These are phyloP conservation scores for Calameuta idolon DNA, from an alignment of 2,888 invertebrate species.

Conservation along the genomic window DNA sequence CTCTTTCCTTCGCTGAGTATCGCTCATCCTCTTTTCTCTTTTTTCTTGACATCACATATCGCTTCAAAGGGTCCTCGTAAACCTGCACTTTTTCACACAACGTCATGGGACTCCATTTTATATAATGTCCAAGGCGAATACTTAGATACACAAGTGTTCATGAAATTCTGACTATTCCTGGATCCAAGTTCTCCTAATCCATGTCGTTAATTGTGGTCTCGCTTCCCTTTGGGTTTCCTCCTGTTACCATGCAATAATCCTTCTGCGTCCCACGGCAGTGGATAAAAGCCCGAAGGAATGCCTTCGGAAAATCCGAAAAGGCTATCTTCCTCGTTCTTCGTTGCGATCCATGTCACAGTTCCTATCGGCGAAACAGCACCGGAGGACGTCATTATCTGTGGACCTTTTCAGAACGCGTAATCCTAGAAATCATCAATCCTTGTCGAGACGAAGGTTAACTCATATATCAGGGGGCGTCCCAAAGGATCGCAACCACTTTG, in stretches of 20 bases:
- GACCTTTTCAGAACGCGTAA: slow-evolving; percentile 2
- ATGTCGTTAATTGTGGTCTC: neutral
- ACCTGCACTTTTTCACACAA: neutral
- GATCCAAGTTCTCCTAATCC: neutral
- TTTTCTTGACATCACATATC: neutral
- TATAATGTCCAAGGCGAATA: neutral
- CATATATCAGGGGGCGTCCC: neutral
- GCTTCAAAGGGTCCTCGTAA: neutral
- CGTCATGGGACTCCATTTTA: neutral
- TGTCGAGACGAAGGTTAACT: slow-evolving; percentile 1
- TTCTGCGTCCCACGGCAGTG: neutral
- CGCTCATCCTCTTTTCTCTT: neutral
- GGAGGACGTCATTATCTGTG: slow-evolving; percentile 1
- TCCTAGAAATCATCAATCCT: slow-evolving; percentile 9
- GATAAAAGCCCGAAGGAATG: neutral
- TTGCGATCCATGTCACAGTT: neutral
- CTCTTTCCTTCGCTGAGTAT: neutral
- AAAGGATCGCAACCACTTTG: neutral
- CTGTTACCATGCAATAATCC: neutral
- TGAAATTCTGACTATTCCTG: neutral
- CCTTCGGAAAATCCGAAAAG: neutral
- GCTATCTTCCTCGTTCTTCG: neutral
- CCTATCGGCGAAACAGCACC: neutral
- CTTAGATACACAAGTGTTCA: neutral
- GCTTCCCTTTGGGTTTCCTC: neutral